Evolutionary conservation across 2,113 vertebrate species (phyloP).

Genomic region (Peromyscus maniculatus): DNA sequence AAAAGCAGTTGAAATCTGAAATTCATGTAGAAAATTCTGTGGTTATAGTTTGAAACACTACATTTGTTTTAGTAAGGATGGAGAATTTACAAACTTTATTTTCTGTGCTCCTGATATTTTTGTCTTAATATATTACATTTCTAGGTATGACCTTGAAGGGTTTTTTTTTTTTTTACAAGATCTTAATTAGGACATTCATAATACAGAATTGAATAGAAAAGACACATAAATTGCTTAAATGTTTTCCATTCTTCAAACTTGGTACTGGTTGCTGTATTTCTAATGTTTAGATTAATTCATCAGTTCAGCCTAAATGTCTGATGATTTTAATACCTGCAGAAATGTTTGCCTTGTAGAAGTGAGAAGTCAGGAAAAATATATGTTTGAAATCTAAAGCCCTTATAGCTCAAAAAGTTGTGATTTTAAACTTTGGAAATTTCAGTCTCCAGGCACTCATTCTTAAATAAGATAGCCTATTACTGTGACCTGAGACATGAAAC

Average conservation of each 20-base stretch:
- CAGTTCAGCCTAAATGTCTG: conserved; percentile 30
- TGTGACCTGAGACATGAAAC: conserved; percentile 19
- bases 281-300: conserved; percentile 48
- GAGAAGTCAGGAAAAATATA: conserved; percentile 5
- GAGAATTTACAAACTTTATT: conserved; percentile 17
- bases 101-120: neutral
- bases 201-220: conserved; percentile 46
- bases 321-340: conserved; percentile 33
- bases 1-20: conserved; percentile 76
- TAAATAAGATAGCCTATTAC: conserved; percentile 15
- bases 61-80: neutral
- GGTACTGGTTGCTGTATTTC: conserved; percentile 45
- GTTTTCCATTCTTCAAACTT: neutral
- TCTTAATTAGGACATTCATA: conserved; percentile 9
- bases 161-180: conserved; percentile 59
- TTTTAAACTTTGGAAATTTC: conserved; percentile 56
- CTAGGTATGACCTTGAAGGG: conserved; percentile 17
- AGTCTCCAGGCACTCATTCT: conserved; percentile 16
- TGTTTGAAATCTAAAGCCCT: conserved; percentile 37
- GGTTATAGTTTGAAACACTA: conserved; percentile 23
- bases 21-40: conserved; percentile 63
- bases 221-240: conserved; percentile 27
- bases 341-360: conserved; percentile 48
- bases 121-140: conserved; percentile 23
- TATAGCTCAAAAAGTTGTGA: conserved; percentile 7